phyloP scores from a whole-genome alignment of 2,888 invertebrate genomes.

The Ptychoptera contaminata region DNA sequence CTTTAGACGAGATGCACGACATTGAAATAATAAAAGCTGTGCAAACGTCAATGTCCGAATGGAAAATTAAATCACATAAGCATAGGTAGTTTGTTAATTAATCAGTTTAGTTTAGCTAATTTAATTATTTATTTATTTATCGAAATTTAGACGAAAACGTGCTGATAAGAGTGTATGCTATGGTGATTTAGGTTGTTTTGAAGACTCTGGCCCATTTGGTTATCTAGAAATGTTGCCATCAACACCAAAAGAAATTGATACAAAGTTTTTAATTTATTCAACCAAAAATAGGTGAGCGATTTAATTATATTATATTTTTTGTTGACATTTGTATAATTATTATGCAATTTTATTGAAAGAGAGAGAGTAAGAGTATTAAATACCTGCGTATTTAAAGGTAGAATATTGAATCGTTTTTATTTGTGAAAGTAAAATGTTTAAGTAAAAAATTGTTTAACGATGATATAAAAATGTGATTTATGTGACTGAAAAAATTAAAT shows the following conservation, averaged over 20 bases:
- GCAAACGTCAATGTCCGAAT: constrained; percentile 52
- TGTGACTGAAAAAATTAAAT: neutral
- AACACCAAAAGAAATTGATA: constrained; percentile 71
- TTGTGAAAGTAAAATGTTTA: neutral
- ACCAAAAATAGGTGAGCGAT: constrained; percentile 40
- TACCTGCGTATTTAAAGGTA: too few species aligned
- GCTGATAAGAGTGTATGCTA: constrained; percentile 76
- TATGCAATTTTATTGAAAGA: too few species aligned
- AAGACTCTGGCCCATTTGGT: constrained; percentile 77
- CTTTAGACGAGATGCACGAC: constrained; percentile 55
- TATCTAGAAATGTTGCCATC: constrained; percentile 81
- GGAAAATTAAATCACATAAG: constrained; percentile 40
- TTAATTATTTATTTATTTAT: constrained; percentile 3
- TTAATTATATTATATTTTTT: neutral
- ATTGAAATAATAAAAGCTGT: constrained; percentile 56
- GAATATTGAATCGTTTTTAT: too few species aligned
- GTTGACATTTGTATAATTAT: neutral
- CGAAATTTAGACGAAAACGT: constrained; percentile 43
- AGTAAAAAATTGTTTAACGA: too few species aligned
- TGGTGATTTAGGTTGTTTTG: constrained; percentile 80
- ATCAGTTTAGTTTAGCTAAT: neutral
- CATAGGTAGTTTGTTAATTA: constrained; percentile 32
- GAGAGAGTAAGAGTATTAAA: too few species aligned
- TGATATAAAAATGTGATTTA: too few species aligned
- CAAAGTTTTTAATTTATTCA: constrained; percentile 65